Conservation (phyloP, 2,797 vertebrate species). For the Dendrocincla tyrannina region DNA sequence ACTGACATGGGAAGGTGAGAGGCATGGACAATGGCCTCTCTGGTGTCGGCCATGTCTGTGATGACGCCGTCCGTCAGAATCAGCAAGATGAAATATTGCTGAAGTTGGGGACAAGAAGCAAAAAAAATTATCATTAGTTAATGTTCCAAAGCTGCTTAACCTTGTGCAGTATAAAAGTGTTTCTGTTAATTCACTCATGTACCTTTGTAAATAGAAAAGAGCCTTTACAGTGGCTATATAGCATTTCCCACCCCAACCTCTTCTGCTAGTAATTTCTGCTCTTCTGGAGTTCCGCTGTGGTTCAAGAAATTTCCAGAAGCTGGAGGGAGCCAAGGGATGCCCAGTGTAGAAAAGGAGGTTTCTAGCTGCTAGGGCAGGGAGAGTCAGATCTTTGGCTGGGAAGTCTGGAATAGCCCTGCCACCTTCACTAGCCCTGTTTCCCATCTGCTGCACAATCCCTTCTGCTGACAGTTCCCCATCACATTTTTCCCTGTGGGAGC, state of each 20-base stretch:
- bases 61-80: constrained; percentile 98
- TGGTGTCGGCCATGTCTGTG: constrained; percentile 98
- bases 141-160: background rate
- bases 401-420: background rate
- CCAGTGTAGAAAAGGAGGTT: background rate
- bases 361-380: background rate
- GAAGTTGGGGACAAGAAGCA: background rate
- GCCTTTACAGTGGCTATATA: background rate
- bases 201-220: background rate
- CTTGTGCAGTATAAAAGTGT: background rate
- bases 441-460: background rate
- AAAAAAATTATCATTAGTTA: background rate
- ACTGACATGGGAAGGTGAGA: constrained; percentile 99
- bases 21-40: constrained; percentile 97
- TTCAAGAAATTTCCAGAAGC: background rate
- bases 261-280: background rate
- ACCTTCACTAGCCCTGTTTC: background rate
- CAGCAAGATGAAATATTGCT: constrained; percentile 99
- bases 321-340: background rate
- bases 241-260: background rate
- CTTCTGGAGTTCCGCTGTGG: background rate
- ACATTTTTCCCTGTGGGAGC: background rate
- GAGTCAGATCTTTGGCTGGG: background rate
- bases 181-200: background rate
- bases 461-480: background rate